A percentile compares a stretch with the other conserved stretches of the same genome.
Evolutionary conservation across 2,797 vertebrate species (phyloP).

Genomic region (Hypotaenidia philippensis): DNA sequence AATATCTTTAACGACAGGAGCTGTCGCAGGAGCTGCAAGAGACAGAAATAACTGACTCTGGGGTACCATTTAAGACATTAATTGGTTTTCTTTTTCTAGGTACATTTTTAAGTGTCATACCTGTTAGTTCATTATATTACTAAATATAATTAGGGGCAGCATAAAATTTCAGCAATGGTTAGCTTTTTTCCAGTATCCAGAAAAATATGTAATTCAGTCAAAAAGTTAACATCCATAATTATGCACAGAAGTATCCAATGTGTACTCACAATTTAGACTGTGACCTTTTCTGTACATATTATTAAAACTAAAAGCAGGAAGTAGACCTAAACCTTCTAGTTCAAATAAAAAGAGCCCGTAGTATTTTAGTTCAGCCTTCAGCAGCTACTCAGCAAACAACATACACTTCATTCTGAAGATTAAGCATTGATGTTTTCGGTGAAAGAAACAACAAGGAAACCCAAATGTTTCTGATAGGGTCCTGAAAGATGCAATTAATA

Average conservation of each 20-base stretch:
- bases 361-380: neutral
- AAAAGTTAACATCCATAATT: neutral
- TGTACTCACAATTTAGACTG: neutral
- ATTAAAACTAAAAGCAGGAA: neutral
- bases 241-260: neutral
- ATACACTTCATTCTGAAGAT: neutral
- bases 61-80: neutral
- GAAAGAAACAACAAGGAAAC: neutral
- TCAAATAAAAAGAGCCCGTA: neutral
- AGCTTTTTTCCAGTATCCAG: neutral
- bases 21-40: slow-evolving; percentile 76
- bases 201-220: neutral
- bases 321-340: neutral
- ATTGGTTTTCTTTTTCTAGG: neutral
- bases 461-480: neutral
- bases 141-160: neutral
- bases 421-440: neutral
- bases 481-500: neutral
- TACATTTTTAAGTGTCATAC: neutral
- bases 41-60: neutral
- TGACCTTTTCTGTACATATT: neutral
- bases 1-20: slow-evolving; percentile 75
- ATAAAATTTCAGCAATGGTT: neutral
- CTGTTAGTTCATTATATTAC: neutral
- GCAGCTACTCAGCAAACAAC: neutral